Conservation (phyloP, 2,113 vertebrate species). For the Chaetodon auriga region DNA sequence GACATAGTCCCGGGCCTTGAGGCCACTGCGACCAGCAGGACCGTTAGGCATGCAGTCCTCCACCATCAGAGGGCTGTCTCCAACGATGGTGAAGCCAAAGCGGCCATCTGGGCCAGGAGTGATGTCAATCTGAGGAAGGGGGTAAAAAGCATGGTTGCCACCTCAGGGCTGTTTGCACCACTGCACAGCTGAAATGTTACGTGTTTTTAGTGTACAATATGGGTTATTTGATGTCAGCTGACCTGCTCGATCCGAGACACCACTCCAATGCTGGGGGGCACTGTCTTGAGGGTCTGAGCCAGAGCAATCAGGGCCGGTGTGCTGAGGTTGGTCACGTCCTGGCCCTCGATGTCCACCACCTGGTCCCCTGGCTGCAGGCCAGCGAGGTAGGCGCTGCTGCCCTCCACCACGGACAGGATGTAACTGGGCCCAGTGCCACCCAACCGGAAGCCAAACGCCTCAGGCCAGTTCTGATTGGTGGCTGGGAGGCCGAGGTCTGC, state of each 20-base stretch:
- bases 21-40: slow-evolving; percentile 83
- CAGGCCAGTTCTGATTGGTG: slow-evolving; percentile 95
- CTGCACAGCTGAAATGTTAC: background rate
- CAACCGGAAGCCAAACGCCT: slow-evolving; percentile 94
- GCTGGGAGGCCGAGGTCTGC: slow-evolving; percentile 86
- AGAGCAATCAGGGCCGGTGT: slow-evolving; percentile 85
- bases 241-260: slow-evolving; percentile 90
- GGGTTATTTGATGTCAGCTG: background rate
- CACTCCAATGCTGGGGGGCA: slow-evolving; percentile 96
- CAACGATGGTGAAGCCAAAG: slow-evolving; percentile 87
- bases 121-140: slow-evolving; percentile 78
- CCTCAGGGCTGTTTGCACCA: background rate
- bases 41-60: slow-evolving; percentile 85
- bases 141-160: background rate
- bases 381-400: slow-evolving; percentile 91
- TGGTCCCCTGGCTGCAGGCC: slow-evolving; percentile 94
- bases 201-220: background rate
- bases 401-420: slow-evolving; percentile 92
- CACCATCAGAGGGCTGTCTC: slow-evolving; percentile 86
- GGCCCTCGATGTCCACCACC: slow-evolving; percentile 96
- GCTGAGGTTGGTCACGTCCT: slow-evolving; percentile 90
- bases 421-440: slow-evolving; percentile 93
- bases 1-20: slow-evolving; percentile 86
- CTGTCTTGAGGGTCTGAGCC: slow-evolving; percentile 88
- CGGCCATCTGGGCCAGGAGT: slow-evolving; percentile 80